A percentile compares a stretch with the other conserved stretches of the same genome.
phyloP scores from a whole-genome alignment of 2,888 invertebrate species.

The Hydroisotoma schaefferi region DNA sequence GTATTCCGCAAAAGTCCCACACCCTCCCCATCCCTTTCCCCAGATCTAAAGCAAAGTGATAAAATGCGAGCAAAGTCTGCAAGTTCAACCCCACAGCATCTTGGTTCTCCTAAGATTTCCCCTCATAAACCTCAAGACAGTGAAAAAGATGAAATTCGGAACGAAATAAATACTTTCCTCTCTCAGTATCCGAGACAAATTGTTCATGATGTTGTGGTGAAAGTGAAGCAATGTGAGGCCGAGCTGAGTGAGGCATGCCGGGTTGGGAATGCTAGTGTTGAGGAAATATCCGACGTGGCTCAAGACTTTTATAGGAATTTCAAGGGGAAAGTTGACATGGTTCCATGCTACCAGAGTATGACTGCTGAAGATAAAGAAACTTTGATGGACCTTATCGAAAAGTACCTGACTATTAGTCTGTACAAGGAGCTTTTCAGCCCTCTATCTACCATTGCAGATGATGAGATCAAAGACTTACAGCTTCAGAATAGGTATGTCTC shows the following conservation, averaged over 20 bases:
- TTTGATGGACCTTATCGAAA: constrained; percentile 88
- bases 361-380: constrained; percentile 71
- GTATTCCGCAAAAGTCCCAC: constrained; percentile 70
- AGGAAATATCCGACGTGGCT: constrained; percentile 82
- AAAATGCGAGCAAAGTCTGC: constrained; percentile 2
- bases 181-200: constrained; percentile 52
- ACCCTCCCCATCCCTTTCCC: constrained; percentile 47
- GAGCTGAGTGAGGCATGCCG: constrained; percentile 56
- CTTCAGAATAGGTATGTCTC: constrained; percentile 68
- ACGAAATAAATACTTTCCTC: constrained; percentile 57
- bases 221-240: constrained; percentile 64
- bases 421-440: constrained; percentile 88
- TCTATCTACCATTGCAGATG: constrained; percentile 64
- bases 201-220: constrained; percentile 65
- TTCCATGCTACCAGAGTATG: constrained; percentile 61
- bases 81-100: constrained; percentile 7
- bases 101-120: constrained; percentile 24
- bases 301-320: constrained; percentile 85
- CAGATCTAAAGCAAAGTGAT: constrained; percentile 11
- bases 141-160: constrained; percentile 51
- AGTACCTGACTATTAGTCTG: constrained; percentile 83
- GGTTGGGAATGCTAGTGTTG: constrained; percentile 59
- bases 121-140: constrained; percentile 34
- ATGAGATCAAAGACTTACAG: constrained; percentile 89
- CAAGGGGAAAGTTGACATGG: constrained; percentile 64